Evolutionary conservation across 1,140 invertebrate species (phyloP).

Genomic region (Carcinoscorpius rotundicauda): DNA sequence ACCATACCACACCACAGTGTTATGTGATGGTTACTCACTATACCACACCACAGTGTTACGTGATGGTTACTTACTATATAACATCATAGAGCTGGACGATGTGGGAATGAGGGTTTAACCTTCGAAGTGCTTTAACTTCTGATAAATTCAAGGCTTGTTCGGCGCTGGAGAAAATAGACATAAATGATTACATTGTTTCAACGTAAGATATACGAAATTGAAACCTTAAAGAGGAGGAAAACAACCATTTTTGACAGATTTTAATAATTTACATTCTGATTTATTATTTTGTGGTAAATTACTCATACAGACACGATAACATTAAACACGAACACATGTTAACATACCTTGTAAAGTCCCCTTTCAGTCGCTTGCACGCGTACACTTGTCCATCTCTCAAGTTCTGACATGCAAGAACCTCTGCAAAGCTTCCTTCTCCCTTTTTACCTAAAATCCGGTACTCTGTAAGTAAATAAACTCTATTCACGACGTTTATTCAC

Average conservation of each 20-base stretch:
- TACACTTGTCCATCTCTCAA: slow-evolving; percentile 39
- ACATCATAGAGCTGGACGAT: slow-evolving; percentile 47
- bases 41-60: too few species aligned
- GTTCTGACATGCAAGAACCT: slow-evolving; percentile 51
- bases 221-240: too few species aligned
- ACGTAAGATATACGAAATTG: too few species aligned
- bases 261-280: too few species aligned
- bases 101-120: slow-evolving; percentile 45
- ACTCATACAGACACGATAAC: too few species aligned
- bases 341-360: slow-evolving; percentile 43
- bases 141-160: slow-evolving; percentile 44
- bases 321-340: too few species aligned
- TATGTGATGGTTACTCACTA: too few species aligned
- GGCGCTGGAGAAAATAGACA: slow-evolving; percentile 35
- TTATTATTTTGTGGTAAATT: too few species aligned
- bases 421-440: slow-evolving; percentile 48
- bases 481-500: too few species aligned
- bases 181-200: too few species aligned
- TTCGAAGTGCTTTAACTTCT: slow-evolving; percentile 46
- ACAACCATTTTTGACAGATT: too few species aligned
- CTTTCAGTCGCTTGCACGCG: slow-evolving; percentile 52
- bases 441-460: slow-evolving; percentile 47
- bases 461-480: slow-evolving; percentile 32
- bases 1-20: too few species aligned
- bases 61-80: slow-evolving; percentile 42